Base-by-base conservation (phyloP, 2,888 invertebrate species). In the Drosophila demipolita region DNA sequence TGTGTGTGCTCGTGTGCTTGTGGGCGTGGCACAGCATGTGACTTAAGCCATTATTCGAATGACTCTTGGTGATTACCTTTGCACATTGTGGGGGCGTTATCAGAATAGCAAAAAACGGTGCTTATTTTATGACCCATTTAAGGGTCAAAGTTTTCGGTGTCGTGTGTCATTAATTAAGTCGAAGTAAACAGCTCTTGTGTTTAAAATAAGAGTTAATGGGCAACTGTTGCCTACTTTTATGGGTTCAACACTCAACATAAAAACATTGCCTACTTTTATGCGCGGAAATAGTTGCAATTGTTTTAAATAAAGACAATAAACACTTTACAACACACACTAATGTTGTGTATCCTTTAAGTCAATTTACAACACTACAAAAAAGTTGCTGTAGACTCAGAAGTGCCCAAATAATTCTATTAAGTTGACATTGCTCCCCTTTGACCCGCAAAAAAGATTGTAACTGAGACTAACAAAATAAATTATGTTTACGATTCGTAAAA, bases 401-500 rank as follows among this genome's bases (percentile, higher is more conserved):
- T 32, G 53, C 42, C 54, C 38, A 45, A 40, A 60, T 60, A 66
- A 81, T 78, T 81, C 66, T 71, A 81, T 84, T 74, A 74, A 61
- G 62, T 58, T 45, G 20, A 52, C 38, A 42, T 26, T 48, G 48
- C 23, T 29, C 29, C 40, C 48, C 55, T 42, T 50, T n/a, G 23
- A 50, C 45, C 57, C 55, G 53, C 32, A 45, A 36, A 49, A 61
- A 20, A 42, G 23, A 42, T 69, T 77, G 80, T 84, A 75, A 82
- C 70, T 66, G 66, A 76, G 80, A 63, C 80, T 78, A 80, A 78
- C 80, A 78, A 89, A 89, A 85, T 85, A 85, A 89, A 85, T 85
- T 85, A 89, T 85, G 89, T 80, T 89, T 82, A 72, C 84, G 89
- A 89, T 89, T 89, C 87, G 89, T 80, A 77, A 87, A 80, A 87